Evolutionary conservation across 2,888 invertebrate species (phyloP), one percentile per base, ranked within the genome.

Genomic region (Amorpha juglandis): DNA sequence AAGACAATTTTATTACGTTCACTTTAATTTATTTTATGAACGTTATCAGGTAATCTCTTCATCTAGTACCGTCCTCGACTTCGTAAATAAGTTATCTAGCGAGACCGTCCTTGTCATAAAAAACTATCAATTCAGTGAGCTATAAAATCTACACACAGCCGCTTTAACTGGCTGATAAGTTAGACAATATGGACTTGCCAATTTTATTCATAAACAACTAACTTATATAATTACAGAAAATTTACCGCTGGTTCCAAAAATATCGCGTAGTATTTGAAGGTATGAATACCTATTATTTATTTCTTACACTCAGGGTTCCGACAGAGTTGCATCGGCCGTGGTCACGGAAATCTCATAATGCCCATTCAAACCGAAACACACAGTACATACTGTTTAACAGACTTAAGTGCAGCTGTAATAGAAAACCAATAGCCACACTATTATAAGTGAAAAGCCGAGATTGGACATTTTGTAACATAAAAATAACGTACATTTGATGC

Each of bases 101-200:
- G 38, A 35, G 16, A 58, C 58, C 42, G 19, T 19, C 58, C 19
- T 16, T 19, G 58, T 58, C 58, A 58, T 58, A 58, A 58, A 58
- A 58, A 58, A 12, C 42, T 42, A 58, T 58, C 58, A 58, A 58
- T 58, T 58, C 58, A 19, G 58, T 38, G 42, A 58, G 58, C 42
- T 58, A 58, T 58, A 58, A 58, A 58, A 58, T 12, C 16, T 42
- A 35, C 58, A 38, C 58, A 58, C 58, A 38, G 19, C 19, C 55
- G 45, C 55, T 55, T 55, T 19, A 27, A 27, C 48, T 21, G 52
- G 16, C 16, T 58, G 58, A 58, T 42, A 19, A 58, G 38, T 7
- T 38, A 12, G 38, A 9, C 58, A 42, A 16, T 58, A 38, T 58
- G 19, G 6, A 19, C 19, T 58, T 38, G 16, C 16, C 2, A 9